phyloP scores from a whole-genome alignment of 2,797 vertebrate species.

The Oreochromis mossambicus region DNA sequence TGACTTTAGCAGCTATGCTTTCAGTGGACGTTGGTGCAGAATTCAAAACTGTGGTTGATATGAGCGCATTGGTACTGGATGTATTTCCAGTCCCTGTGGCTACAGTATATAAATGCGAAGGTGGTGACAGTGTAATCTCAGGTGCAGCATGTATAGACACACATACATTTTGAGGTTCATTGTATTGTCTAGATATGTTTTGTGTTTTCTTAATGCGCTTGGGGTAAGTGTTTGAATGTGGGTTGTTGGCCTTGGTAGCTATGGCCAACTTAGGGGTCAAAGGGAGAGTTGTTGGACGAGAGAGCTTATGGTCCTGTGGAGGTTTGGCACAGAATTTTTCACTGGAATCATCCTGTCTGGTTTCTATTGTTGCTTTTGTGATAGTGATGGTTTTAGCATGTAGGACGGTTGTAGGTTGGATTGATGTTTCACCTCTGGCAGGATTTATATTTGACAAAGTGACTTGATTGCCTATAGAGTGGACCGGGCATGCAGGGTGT shows the following conservation, averaged over 20 bases:
- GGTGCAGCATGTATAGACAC: conserved; percentile 38
- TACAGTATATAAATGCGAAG: neutral
- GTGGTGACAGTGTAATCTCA: neutral
- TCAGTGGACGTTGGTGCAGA: neutral
- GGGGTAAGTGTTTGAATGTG: conserved; percentile 24
- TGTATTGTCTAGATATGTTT: neutral
- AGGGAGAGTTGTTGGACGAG: conserved; percentile 16
- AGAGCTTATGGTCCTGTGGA: neutral
- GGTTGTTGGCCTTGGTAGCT: conserved; percentile 51
- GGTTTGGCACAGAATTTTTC: neutral
- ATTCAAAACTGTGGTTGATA: neutral
- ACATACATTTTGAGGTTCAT: conserved; percentile 18
- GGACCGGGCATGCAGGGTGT: conserved; percentile 60
- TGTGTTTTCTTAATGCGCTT: conserved; percentile 1
- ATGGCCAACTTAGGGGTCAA: conserved; percentile 54
- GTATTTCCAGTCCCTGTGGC: neutral
- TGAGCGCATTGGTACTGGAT: neutral
- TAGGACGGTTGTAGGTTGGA: conserved; percentile 8
- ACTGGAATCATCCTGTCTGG: neutral
- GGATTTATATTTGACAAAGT: conserved; percentile 4
- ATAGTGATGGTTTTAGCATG: conserved; percentile 49
- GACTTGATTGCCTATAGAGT: conserved; percentile 37
- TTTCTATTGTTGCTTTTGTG: conserved; percentile 61
- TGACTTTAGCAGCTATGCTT: neutral
- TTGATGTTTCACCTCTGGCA: neutral